phyloP scores from a whole-genome alignment of 92 coral and sea anemone genomes.

The Umimayanthus kanabou region DNA sequence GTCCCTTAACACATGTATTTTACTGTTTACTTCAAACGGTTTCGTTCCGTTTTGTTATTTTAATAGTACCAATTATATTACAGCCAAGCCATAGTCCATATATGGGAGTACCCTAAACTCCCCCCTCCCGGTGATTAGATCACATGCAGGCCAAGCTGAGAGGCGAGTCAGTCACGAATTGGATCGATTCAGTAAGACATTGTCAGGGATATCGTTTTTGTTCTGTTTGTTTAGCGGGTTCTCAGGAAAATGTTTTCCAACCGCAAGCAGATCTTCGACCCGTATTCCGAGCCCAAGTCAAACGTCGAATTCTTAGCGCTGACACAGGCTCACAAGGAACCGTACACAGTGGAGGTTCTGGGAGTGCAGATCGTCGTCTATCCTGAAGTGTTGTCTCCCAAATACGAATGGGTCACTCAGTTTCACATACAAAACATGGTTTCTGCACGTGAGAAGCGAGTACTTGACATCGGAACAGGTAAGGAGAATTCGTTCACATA shows the following conservation, averaged over 20 bases:
- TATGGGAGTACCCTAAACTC: too few relatives aligned
- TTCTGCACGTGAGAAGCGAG: slow-evolving; percentile 20
- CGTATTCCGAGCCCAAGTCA: slow-evolving; percentile 3
- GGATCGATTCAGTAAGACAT: too few relatives aligned
- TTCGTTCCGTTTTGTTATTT: too few relatives aligned
- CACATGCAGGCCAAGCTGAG: too few relatives aligned
- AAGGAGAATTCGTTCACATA: background rate
- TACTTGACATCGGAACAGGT: slow-evolving; percentile 32
- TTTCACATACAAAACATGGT: slow-evolving; percentile 16
- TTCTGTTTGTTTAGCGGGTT: too few relatives aligned
- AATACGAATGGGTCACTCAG: background rate
- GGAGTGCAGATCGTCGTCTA: background rate
- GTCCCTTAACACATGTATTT: too few relatives aligned
- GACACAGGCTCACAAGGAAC: background rate
- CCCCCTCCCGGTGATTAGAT: too few relatives aligned
- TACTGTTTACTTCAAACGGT: too few relatives aligned
- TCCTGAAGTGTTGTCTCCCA: slow-evolving; percentile 11
- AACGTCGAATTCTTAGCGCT: background rate
- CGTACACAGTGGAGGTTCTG: background rate
- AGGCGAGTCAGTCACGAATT: too few relatives aligned
- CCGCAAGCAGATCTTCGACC: background rate
- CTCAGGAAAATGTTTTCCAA: slow-evolving; percentile 11
- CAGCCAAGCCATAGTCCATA: too few relatives aligned
- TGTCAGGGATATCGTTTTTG: too few relatives aligned
- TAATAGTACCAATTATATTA: too few relatives aligned